Evolutionary conservation across 1,140 invertebrate species (phyloP), one percentile per base, ranked within the genome.

Genomic region (Drosophila navojoa): DNA sequence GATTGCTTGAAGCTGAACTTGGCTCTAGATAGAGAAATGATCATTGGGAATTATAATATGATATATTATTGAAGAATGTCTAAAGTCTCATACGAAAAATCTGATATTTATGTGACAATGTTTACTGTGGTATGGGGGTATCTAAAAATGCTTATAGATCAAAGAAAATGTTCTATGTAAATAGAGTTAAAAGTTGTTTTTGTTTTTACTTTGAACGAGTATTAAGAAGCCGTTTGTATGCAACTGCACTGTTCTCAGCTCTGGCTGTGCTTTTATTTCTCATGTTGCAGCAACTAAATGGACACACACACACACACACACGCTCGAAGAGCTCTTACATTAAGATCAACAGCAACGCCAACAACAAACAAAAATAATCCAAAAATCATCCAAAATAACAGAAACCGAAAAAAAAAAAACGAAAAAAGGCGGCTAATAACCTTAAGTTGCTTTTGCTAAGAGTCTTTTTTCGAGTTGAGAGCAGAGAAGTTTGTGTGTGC

Each of bases 401-500:
- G 16, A 45, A 6, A 45, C 6, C 19, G 1, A n/a, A n/a, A 42
- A 42, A 42, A 42, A 42, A 7, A 42, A 42, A 3, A 42, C 5
- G 5, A 42, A 55, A 76, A 76, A 79, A 79, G 61, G 61, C 68
- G 62, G 76, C 72, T 76, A 76, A 78, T 76, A 78, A 78, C 75
- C 64, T 64, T 67, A 72, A 72, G 70, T 72, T 67, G 63, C 55
- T 72, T 57, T 67, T 58, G 71, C 71, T 57, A 69, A 69, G 57
- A 69, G 42, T 50, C 42, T 25, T 55, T 69, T 29, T 54, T 35
- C 35, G 35, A 45, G 44, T 63, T n/a, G 54, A 75, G 42, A 68
- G 64, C 52, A 35, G 11, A 13, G 57, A 62, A 69, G 61, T 25
- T 45, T 15, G 42, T 50, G 29, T 40, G 7, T 45, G 25, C 10